Conservation (phyloP, 2,797 vertebrate genomes). For the Moxostoma hubbsi region DNA sequence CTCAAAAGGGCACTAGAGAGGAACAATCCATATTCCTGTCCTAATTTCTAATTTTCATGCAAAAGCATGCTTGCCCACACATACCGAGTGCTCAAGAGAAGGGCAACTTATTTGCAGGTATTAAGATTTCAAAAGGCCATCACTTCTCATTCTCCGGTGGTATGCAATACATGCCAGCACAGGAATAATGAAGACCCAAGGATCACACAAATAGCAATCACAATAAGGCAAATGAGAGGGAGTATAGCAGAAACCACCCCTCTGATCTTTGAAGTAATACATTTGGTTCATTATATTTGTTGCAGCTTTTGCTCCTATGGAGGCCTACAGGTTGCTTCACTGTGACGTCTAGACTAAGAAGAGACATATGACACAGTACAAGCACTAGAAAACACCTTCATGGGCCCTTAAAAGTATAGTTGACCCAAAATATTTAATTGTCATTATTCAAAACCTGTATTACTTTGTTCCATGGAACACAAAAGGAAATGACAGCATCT, state of each 20-base stretch:
- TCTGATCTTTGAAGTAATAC: slow-evolving; percentile 7
- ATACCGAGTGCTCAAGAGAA: slow-evolving; percentile 53
- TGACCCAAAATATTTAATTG: too few relatives aligned
- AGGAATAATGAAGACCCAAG: slow-evolving; percentile 32
- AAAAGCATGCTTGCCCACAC: slow-evolving; percentile 38
- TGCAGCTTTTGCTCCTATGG: not conserved
- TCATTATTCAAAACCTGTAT: too few relatives aligned
- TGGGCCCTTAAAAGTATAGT: not conserved
- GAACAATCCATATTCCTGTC: slow-evolving; percentile 58
- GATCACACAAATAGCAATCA: slow-evolving; percentile 1
- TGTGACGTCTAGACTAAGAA: not conserved
- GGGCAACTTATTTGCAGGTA: slow-evolving; percentile 57
- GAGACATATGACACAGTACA: not conserved
- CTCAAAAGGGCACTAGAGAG: slow-evolving; percentile 59
- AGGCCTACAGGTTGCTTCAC: not conserved
- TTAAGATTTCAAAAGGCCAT: slow-evolving; percentile 61
- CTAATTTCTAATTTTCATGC: slow-evolving; percentile 69
- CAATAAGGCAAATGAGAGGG: not conserved
- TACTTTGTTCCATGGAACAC: too few relatives aligned
- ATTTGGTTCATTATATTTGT: slow-evolving; percentile 11
- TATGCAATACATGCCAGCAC: slow-evolving; percentile 28
- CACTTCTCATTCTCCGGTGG: slow-evolving; percentile 43
- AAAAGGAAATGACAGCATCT: too few relatives aligned
- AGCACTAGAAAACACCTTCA: not conserved
- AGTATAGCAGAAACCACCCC: slow-evolving; percentile 7